Conservation (phyloP, 1,140 invertebrate species). For the Drosophila tropicalis region DNA sequence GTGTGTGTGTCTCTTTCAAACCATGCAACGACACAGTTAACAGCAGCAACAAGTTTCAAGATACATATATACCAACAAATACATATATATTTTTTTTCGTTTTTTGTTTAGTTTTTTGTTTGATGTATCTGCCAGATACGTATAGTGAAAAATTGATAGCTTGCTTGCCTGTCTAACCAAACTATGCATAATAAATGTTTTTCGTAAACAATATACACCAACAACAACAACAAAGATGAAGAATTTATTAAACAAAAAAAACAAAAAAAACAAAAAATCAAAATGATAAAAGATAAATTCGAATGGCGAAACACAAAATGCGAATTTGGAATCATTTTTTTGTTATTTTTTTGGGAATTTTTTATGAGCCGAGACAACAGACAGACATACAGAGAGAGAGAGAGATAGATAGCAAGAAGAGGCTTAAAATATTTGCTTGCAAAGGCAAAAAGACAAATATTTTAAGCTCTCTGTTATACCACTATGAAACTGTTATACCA, state of each 20-base stretch:
- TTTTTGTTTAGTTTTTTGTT: slow-evolving; percentile 50
- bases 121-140: slow-evolving; percentile 77
- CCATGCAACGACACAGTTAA: slow-evolving; percentile 76
- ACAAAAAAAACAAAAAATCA: slow-evolving; percentile 30
- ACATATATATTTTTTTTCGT: slow-evolving; percentile 6
- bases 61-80: background rate
- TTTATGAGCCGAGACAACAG: background rate
- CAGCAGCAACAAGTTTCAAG: slow-evolving; percentile 53
- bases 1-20: slow-evolving; percentile 30
- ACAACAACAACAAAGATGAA: slow-evolving; percentile 47
- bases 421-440: background rate
- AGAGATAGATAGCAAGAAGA: background rate
- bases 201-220: slow-evolving; percentile 64
- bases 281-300: slow-evolving; percentile 43
- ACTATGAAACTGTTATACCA: too few species aligned
- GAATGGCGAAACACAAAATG: slow-evolving; percentile 24
- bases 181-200: slow-evolving; percentile 79
- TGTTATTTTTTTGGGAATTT: background rate
- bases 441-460: too few species aligned
- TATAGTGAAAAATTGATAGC: slow-evolving; percentile 76
- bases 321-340: slow-evolving; percentile 8
- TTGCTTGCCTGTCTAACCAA: slow-evolving; percentile 68
- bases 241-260: slow-evolving; percentile 65
- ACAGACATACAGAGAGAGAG: too few species aligned
- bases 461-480: too few species aligned